Evolutionary conservation across 2,888 invertebrate genomes (phyloP), one percentile per base, ranked within the genome.

Genomic region (Leptinotarsa tumamoca): DNA sequence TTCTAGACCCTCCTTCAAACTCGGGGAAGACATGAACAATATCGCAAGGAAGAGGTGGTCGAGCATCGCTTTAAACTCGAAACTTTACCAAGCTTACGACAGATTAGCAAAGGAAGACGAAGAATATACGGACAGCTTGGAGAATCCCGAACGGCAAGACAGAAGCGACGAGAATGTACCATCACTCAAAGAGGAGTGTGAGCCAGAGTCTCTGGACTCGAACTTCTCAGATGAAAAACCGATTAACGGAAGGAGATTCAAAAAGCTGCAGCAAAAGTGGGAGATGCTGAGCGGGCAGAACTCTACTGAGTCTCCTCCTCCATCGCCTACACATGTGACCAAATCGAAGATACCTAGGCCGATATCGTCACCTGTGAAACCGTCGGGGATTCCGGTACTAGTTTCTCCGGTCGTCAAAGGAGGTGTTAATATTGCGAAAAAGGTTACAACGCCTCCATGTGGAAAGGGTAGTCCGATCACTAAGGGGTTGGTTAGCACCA

Each of bases 221-320:
- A 87, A 87, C 71, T 73, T 85, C 50, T 85, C 86, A 1, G 88
- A 89, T 78, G 87, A 88, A 43, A 88, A 87, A 80, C 88, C 88
- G 14, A 79, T 90, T 4, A 92, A 92, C 70, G 93, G 92, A 23
- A 91, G 92, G 77, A 93, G 94, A 84, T 95, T 95, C 89, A 91
- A 93, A 27, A 91, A 93, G 79, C 88, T 95, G 76, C 95, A 95
- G 84, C 92, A 94, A 85, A 94, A 94, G 84, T 95, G 95, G 95
- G 95, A 95, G 86, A 91, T 94, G 89, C 90, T 95, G 80, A 93
- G 93, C 80, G 90, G 90, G 15, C 89, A 90, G 69, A 90, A 91
- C 56, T 84, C 83, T 10, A 86, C 85, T 54, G 90, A 90, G 61
- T 78, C 80, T 3, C 89, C 89, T 0, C 85, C 85, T 4, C 88